These are phyloP conservation scores for Falcunculus frontatus DNA, from an alignment of 2,113 vertebrate species.

Conservation along the genomic window DNA sequence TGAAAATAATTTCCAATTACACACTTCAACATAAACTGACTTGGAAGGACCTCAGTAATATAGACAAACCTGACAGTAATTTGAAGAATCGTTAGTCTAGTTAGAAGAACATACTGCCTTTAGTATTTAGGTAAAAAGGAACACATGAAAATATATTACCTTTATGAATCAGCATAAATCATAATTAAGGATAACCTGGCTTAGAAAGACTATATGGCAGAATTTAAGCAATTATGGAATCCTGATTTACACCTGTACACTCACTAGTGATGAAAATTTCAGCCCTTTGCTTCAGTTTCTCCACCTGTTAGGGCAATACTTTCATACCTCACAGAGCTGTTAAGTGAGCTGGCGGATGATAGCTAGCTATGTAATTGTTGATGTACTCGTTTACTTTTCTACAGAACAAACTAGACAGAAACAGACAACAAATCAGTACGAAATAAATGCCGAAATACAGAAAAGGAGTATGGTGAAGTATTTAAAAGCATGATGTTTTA, in stretches of 20 bases:
- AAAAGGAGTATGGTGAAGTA: background rate
- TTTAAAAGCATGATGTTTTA: background rate
- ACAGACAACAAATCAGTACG: background rate
- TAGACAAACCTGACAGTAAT: background rate
- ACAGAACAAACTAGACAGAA: background rate
- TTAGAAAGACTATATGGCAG: background rate
- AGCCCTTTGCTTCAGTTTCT: background rate
- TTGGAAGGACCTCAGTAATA: background rate
- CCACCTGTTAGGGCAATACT: background rate
- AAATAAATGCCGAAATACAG: background rate
- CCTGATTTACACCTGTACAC: background rate
- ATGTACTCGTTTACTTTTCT: background rate
- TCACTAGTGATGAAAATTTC: background rate
- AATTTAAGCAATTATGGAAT: background rate
- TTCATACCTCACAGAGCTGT: background rate
- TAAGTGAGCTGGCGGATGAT: background rate
- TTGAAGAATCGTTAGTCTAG: background rate
- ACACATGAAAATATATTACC: background rate
- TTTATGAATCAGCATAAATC: background rate
- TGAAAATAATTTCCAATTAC: background rate
- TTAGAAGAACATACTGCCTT: background rate
- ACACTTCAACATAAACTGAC: conserved; percentile 58
- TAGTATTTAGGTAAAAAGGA: background rate
- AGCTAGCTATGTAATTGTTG: background rate
- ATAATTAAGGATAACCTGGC: background rate